phyloP scores from a whole-genome alignment of 2,113 vertebrate genomes.

The Hirundichthys speculiger region DNA sequence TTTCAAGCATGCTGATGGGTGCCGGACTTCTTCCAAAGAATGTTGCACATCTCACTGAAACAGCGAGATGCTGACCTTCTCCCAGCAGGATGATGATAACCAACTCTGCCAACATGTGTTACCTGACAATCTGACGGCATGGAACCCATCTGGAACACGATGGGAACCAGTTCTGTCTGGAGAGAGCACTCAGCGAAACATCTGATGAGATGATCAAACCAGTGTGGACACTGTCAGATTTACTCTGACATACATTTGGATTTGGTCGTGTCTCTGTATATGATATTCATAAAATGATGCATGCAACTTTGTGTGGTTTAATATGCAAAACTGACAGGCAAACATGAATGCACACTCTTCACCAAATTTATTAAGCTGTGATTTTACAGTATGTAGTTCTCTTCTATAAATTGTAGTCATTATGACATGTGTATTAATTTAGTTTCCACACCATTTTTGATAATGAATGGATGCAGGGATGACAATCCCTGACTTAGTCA shows the following conservation, averaged over 20 bases:
- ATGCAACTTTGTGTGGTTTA: too few species aligned
- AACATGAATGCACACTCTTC: too few species aligned
- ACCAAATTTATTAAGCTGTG: too few species aligned
- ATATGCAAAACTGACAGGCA: too few species aligned
- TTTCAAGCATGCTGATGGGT: slow-evolving; percentile 13
- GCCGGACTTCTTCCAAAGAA: slow-evolving; percentile 25
- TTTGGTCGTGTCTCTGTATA: too few species aligned
- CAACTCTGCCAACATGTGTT: slow-evolving; percentile 48
- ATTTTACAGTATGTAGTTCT: too few species aligned
- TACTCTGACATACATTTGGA: neutral
- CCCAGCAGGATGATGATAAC: slow-evolving; percentile 41
- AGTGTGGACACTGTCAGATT: neutral
- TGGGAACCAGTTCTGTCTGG: slow-evolving; percentile 27
- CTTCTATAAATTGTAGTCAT: too few species aligned
- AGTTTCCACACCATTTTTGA: too few species aligned
- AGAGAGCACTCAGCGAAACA: neutral
- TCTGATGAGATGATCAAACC: neutral
- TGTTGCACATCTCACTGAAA: slow-evolving; percentile 10
- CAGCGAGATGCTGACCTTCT: slow-evolving; percentile 57
- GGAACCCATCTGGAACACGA: slow-evolving; percentile 26
- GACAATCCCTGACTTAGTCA: too few species aligned
- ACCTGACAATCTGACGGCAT: slow-evolving; percentile 46
- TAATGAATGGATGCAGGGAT: too few species aligned
- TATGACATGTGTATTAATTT: too few species aligned
- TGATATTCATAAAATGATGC: too few species aligned